A percentile compares a stretch with the other conserved stretches of the same genome.
Conservation (phyloP, 2,113 vertebrate genomes). For the Dipodomys spectabilis region DNA sequence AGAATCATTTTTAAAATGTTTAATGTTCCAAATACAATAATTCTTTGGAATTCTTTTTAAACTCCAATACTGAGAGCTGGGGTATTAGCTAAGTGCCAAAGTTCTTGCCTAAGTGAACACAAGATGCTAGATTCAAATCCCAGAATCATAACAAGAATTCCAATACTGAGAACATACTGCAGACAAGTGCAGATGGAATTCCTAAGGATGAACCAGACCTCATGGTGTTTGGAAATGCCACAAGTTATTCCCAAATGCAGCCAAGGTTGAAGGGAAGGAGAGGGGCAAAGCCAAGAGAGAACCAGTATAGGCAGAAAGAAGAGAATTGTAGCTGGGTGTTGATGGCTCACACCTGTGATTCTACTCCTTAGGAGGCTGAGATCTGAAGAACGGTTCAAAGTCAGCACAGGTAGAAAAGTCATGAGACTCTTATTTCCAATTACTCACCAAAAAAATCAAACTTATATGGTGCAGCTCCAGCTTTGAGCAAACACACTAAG, state of each 20-base stretch:
- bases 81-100: no score
- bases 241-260: not conserved
- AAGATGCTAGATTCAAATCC: no score
- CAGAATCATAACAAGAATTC: not conserved
- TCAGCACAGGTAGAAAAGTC: no score
- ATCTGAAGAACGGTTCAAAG: no score
- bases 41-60: not conserved
- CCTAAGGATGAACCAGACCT: not conserved
- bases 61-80: no score
- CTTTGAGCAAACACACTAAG: no score
- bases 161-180: not conserved
- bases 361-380: no score
- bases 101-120: no score
- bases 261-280: not conserved
- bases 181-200: not conserved
- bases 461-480: no score
- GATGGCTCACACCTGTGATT: no score
- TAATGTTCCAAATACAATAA: not conserved
- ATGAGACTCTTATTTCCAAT: no score
- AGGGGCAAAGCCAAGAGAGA: not conserved
- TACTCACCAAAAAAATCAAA: no score
- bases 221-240: not conserved
- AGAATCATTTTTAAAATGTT: conserved; percentile 38
- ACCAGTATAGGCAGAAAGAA: not conserved
- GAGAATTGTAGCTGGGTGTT: not conserved